Evolutionary conservation across 2,113 vertebrate genomes (phyloP), one percentile per base, ranked within the genome.

Genomic region (Chionodraco myersi): DNA sequence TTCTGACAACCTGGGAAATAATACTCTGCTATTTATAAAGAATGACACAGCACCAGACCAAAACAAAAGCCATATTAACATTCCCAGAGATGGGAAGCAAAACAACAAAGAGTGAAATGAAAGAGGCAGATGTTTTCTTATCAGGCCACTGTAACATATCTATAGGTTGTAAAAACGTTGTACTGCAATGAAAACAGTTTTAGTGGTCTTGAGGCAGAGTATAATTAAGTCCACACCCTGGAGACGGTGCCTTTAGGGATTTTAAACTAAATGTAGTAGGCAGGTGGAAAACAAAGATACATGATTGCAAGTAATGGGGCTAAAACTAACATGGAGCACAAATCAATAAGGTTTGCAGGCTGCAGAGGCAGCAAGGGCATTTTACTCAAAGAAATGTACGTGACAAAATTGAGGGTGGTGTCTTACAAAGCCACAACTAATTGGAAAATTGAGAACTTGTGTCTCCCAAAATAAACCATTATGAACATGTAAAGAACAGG

Each of bases 171-270:
- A 60, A 62, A 72, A 30, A 30, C 30, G 3, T 30, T 30, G 3
- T 0, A 57, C 16, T 18, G 51, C 47, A 49, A 1, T 45, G 26
- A 67, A 65, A 59, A 3, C 58, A 71, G 53, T 51, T 69, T 79
- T 58, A 67, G 23, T n/a, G 51, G 2, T 51, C 44, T 70, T 71
- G 54, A 54, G 41, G 57, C 59, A 77, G 26, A 64, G n/a, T 72
- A 21, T 72, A 84, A 83, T 65, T 74, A 74, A 64, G 66, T 65
- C 65, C 15, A 1, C 45, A 6, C 75, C 12, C 65, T 5, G 10
- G 69, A 72, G 72, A 72, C 3, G 12, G 14, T 23, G 23, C 13
- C 72, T 44, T 66, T 23, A 1, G 75, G 53, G 74, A 77, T 36
- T 62, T 77, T 66, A 10, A 59, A 49, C 16, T 57, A 54, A 65